phyloP scores from a whole-genome alignment of 2,113 vertebrate species.

The Chiloscyllium plagiosum region DNA sequence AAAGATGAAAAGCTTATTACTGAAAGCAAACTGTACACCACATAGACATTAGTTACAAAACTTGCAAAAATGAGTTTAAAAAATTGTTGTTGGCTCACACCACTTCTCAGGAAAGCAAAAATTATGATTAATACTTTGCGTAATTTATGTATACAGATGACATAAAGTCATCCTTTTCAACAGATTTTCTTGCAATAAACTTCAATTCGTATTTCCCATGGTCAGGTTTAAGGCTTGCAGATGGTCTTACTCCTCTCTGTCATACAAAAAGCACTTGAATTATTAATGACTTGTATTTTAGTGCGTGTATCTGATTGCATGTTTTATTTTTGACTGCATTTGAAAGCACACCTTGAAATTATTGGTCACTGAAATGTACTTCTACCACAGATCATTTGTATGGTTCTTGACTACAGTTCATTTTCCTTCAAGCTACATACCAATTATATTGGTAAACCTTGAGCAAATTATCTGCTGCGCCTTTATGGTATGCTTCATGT shows the following conservation, averaged over 20 bases:
- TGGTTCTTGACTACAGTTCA: conserved; percentile 16
- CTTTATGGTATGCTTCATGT: conserved; percentile 5
- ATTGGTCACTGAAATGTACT: conserved; percentile 23
- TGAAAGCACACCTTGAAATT: conserved; percentile 34
- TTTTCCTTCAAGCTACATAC: neutral
- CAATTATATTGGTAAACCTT: neutral
- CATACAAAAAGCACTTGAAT: conserved; percentile 34
- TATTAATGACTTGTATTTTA: conserved; percentile 31
- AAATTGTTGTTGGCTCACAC: neutral
- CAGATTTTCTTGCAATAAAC: conserved; percentile 18
- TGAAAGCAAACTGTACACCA: conserved; percentile 25
- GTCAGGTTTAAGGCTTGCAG: conserved; percentile 20
- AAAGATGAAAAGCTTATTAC: conserved; percentile 30
- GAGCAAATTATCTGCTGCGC: conserved; percentile 12
- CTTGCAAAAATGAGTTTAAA: conserved; percentile 25
- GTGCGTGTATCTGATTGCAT: conserved; percentile 21
- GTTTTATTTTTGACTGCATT: conserved; percentile 30
- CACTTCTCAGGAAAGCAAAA: neutral
- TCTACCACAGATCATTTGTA: neutral
- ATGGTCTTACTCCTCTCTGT: neutral
- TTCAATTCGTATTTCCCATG: conserved; percentile 29
- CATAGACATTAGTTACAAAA: conserved; percentile 18
- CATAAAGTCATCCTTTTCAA: conserved; percentile 28
- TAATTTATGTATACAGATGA: conserved; percentile 30
- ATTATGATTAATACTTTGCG: neutral